Conservation (phyloP, 2,888 invertebrate species). For the Mechanitis messenoides region DNA sequence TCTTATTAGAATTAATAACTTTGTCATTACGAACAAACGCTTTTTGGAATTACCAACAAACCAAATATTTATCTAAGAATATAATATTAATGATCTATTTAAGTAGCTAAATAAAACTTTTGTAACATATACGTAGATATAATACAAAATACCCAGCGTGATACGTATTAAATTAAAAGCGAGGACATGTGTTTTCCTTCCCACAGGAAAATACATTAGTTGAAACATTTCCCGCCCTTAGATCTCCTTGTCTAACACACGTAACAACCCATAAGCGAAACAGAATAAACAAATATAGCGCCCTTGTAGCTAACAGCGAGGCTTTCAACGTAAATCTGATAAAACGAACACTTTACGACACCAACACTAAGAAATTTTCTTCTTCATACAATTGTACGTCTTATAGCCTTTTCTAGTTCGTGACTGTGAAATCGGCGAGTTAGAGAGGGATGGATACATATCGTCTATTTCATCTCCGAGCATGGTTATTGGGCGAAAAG, state of each 20-base stretch:
- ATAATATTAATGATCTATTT: too few relatives aligned
- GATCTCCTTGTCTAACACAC: slow-evolving; percentile 45
- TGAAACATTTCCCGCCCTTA: slow-evolving; percentile 61
- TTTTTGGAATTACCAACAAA: too few relatives aligned
- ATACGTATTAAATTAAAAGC: slow-evolving; percentile 76
- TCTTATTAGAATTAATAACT: too few relatives aligned
- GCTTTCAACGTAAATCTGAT: slow-evolving; percentile 76
- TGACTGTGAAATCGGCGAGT: slow-evolving; percentile 14
- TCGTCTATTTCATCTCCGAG: slow-evolving; percentile 32
- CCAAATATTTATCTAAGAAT: too few relatives aligned
- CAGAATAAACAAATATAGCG: slow-evolving; percentile 50
- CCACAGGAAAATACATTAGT: slow-evolving; percentile 76
- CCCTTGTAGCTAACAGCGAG: slow-evolving; percentile 68
- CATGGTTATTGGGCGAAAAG: slow-evolving; percentile 66
- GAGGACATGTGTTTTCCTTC: slow-evolving; percentile 76
- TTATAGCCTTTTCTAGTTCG: slow-evolving; percentile 38
- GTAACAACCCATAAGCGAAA: slow-evolving; percentile 31
- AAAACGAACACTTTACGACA: slow-evolving; percentile 72
- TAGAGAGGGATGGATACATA: slow-evolving; percentile 44
- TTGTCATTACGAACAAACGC: too few relatives aligned
- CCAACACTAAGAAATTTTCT: slow-evolving; percentile 71
- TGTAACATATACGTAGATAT: background rate
- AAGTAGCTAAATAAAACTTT: background rate
- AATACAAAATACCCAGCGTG: slow-evolving; percentile 48
- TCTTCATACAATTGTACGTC: slow-evolving; percentile 43